phyloP scores from a whole-genome alignment of 2,113 vertebrate genomes.

The Holacanthus passer region DNA sequence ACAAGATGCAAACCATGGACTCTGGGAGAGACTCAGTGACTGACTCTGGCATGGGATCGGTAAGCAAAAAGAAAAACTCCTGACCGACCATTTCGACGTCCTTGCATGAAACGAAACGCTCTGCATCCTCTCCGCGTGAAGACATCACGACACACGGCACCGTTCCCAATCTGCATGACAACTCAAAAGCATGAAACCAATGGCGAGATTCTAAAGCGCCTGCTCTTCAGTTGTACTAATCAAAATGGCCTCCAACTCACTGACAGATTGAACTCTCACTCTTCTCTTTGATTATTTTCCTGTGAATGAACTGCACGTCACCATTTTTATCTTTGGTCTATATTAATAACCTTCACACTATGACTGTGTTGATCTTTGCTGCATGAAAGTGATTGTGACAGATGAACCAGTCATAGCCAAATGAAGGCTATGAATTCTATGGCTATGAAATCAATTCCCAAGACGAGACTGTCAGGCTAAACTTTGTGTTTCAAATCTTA shows the following conservation, averaged over 20 bases:
- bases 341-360: not conserved
- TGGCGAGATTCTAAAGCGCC: not conserved
- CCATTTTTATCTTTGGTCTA: not conserved
- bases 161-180: not conserved
- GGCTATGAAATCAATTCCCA: no score
- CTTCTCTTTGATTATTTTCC: conserved; percentile 27
- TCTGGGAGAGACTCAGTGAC: conserved; percentile 62
- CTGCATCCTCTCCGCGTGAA: conserved; percentile 6
- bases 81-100: not conserved
- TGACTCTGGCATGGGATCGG: conserved; percentile 77
- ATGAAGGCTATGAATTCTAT: no score
- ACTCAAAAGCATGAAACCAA: conserved; percentile 20
- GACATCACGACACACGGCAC: conserved; percentile 21
- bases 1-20: conserved; percentile 13
- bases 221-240: conserved; percentile 29
- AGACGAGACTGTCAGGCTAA: not conserved
- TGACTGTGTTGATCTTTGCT: conserved; percentile 22
- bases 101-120: conserved; percentile 46
- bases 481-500: not conserved
- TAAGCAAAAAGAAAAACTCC: conserved; percentile 60
- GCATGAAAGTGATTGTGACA: conserved; percentile 35
- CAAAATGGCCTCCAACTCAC: conserved; percentile 6
- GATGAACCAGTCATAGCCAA: not conserved
- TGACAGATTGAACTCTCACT: not conserved
- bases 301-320: not conserved